phyloP scores from a whole-genome alignment of 2,888 invertebrate genomes.

The Plebejus anna region DNA sequence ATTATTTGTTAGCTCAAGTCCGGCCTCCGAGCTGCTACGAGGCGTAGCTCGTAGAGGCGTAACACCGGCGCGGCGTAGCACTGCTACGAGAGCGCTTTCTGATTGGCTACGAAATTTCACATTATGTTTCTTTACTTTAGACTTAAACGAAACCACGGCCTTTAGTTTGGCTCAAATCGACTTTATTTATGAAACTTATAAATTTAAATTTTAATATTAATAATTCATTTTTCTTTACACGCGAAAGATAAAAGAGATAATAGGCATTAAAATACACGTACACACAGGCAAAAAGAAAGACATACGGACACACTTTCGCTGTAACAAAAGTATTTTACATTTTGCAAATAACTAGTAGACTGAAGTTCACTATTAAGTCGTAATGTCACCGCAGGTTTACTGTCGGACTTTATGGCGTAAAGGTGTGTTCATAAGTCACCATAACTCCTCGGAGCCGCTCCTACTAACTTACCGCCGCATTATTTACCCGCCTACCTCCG shows the following conservation, averaged over 20 bases:
- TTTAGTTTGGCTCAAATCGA: neutral
- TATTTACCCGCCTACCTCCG: constrained; percentile 44
- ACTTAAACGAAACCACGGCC: constrained; percentile 9
- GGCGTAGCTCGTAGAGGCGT: constrained; percentile 28
- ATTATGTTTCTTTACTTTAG: constrained; percentile 19
- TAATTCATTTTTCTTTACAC: too few relatives aligned
- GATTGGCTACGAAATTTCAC: constrained; percentile 15
- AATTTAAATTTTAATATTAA: too few relatives aligned
- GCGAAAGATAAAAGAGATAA: too few relatives aligned
- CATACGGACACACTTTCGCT: too few relatives aligned
- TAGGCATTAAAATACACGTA: too few relatives aligned
- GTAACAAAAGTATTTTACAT: too few relatives aligned
- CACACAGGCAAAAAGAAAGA: too few relatives aligned
- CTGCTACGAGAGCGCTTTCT: constrained; percentile 10
- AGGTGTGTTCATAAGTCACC: constrained; percentile 20
- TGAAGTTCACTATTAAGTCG: neutral
- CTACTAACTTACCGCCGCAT: constrained; percentile 36
- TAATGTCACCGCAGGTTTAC: constrained; percentile 1
- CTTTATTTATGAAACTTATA: too few relatives aligned
- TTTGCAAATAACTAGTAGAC: neutral
- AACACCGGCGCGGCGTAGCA: constrained; percentile 2
- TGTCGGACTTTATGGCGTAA: constrained; percentile 12
- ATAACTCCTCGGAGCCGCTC: constrained; percentile 13
- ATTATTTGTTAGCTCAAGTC: constrained; percentile 20
- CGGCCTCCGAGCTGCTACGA: constrained; percentile 1